Evolutionary conservation across 1,140 invertebrate species (phyloP), one percentile per base, ranked within the genome.

Genomic region (Drosophila sechellia): DNA sequence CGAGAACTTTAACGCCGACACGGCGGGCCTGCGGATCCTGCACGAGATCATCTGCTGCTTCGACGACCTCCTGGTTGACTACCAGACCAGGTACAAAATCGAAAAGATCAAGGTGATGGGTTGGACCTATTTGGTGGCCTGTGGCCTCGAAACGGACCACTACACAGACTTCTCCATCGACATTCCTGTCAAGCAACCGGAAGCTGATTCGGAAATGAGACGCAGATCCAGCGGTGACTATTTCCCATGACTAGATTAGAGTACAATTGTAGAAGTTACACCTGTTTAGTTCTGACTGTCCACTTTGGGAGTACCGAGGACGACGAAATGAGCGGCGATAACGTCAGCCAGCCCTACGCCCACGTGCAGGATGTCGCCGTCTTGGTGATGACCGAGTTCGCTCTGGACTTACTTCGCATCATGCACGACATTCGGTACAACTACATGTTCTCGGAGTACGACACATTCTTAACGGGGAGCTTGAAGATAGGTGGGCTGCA

Each of bases 71-170:
- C n/a, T 81, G 22, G 20, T 45, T 17, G 20, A 54, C 8, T 83
- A 35, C 72, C 52, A 68, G 46, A 50, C 54, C 27, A 76, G 68
- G 17, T 81, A 40, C 22, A 91, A 93, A 71, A 94, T 97, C 1
- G 97, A 97, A 81, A 98, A 97, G 93, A 98, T 98, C 12, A 99
- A 98, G 93, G 95, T 98, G 35, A 96, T 97, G 43, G 95, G 97
- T 35, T 97, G 96, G 93, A 98, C 97, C 0, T 98, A 98, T 79
- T 98, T 98, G 97, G 97, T 96, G n/a, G 97, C 97, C 0, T 97
- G 97, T 91, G 97, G 97, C 2, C 93, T 98, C 6, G 95, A 96
- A 3, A 39, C 12, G 31, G 66, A 79, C 0, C 48, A 69, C 12
- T 42, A 48, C 11, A 42, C 71, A 0, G 71, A 74, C 35, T 58